Conservation (phyloP, 2,797 vertebrate species). For the Megaceryle alcyon region DNA sequence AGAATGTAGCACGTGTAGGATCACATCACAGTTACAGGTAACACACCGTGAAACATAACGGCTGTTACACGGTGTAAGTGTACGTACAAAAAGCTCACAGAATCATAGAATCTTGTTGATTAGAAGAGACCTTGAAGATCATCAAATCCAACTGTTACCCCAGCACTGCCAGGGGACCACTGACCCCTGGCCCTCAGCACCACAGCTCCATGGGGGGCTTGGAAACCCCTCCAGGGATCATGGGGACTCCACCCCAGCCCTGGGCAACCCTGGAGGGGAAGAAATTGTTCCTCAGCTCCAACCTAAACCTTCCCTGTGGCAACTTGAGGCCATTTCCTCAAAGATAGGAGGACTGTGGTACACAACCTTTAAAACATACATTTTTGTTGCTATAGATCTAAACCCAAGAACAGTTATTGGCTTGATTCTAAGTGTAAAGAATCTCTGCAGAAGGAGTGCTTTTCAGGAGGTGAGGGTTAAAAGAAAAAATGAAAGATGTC, state of each 20-base stretch:
- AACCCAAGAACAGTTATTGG: neutral
- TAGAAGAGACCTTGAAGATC: neutral
- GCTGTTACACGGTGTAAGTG: neutral
- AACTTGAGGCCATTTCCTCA: too few species aligned
- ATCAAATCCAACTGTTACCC: neutral
- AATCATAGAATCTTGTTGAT: neutral
- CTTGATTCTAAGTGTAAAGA: neutral
- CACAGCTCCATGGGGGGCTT: neutral
- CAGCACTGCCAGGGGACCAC: neutral
- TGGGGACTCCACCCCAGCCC: too few species aligned
- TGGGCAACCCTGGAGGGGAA: too few species aligned
- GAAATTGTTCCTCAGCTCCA: too few species aligned
- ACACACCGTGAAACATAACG: rapidly evolving
- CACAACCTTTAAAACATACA: neutral
- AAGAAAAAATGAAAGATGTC: neutral
- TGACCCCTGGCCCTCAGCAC: neutral
- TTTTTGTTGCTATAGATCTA: neutral
- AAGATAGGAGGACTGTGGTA: neutral
- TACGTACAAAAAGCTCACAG: rapidly evolving
- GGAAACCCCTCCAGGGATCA: neutral
- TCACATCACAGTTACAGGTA: neutral
- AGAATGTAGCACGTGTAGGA: neutral
- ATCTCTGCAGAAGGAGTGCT: neutral
- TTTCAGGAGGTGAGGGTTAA: neutral
- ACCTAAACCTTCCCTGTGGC: too few species aligned